Evolutionary conservation across 1,140 invertebrate species (phyloP).

Genomic region (Polypedilum pembai): DNA sequence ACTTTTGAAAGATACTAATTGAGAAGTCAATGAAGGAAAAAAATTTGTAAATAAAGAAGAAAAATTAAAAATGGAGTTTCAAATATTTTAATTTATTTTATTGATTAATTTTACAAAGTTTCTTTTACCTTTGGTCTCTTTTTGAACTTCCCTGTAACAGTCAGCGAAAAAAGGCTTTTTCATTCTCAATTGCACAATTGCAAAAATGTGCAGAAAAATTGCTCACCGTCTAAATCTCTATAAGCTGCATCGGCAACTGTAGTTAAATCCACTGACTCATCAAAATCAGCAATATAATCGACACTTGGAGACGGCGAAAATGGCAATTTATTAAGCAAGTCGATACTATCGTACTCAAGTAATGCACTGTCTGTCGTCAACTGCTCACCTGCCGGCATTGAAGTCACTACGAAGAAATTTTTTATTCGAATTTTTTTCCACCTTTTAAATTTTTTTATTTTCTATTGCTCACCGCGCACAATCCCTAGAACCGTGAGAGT

Average conservation of each 20-base stretch:
- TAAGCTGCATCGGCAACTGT: neutral
- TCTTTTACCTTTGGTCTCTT: no score
- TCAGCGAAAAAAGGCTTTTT: no score
- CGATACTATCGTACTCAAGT: neutral
- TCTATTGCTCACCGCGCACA: slow-evolving; percentile 4
- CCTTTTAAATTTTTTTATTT: neutral
- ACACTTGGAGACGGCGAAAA: neutral
- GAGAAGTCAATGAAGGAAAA: no score
- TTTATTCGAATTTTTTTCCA: neutral
- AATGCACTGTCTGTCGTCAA: neutral
- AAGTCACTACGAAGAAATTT: neutral
- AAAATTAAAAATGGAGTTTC: no score
- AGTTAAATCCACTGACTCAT: slow-evolving; percentile 10
- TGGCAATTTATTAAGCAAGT: slow-evolving; percentile 10
- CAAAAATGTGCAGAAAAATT: no score
- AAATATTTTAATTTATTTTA: no score
- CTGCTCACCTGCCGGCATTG: neutral
- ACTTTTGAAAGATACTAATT: no score
- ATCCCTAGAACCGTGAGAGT: neutral
- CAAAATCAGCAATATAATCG: slow-evolving; percentile 21
- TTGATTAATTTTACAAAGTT: no score
- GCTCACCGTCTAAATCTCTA: neutral
- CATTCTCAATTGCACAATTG: no score
- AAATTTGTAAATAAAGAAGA: no score
- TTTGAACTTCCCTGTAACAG: no score